phyloP scores from a whole-genome alignment of 92 coral and sea anemone species.

The Scolanthus callimorphus region DNA sequence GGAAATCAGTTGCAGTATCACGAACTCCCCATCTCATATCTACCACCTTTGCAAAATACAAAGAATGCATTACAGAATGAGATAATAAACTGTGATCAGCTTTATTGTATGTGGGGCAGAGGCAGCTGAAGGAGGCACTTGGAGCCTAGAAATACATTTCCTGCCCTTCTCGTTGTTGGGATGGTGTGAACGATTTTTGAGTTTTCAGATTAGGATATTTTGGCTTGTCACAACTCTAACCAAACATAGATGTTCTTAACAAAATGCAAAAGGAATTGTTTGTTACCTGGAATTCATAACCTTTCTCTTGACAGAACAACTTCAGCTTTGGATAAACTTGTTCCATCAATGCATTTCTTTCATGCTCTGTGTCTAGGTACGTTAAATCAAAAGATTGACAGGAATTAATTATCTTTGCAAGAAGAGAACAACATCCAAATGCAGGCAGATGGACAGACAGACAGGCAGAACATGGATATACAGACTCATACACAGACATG shows the following conservation, averaged over 20 bases:
- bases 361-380: slow-evolving; percentile 66
- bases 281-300: slow-evolving; percentile 81
- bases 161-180: no score
- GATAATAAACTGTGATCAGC: no score
- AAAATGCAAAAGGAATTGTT: no score
- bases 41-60: slow-evolving; percentile 69
- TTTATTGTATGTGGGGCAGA: no score
- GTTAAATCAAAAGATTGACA: background rate
- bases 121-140: no score
- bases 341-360: slow-evolving; percentile 83
- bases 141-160: no score
- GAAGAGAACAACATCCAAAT: background rate
- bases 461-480: no score
- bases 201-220: background rate
- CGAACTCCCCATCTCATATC: slow-evolving; percentile 98
- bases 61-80: no score
- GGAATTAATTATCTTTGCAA: background rate
- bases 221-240: background rate
- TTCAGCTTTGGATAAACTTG: slow-evolving; percentile 75
- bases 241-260: no score
- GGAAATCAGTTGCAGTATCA: slow-evolving; percentile 74
- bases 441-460: no score
- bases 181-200: background rate
- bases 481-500: no score
- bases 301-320: slow-evolving; percentile 53